phyloP scores from a whole-genome alignment of 2,888 invertebrate genomes.

The Argyresthia goedartella region DNA sequence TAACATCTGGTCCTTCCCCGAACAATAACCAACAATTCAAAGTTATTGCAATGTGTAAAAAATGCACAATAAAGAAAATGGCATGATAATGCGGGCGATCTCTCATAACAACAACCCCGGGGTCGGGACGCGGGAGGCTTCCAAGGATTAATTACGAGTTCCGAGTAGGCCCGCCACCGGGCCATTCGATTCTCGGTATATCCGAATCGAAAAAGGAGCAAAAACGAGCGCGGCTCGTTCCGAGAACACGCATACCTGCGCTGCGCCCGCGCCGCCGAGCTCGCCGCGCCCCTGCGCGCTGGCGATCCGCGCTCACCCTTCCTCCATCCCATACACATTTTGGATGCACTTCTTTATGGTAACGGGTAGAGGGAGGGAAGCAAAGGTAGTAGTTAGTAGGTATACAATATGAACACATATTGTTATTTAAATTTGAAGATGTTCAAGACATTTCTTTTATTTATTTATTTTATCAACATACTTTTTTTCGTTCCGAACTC shows the following conservation, averaged over 20 bases:
- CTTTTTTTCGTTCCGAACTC: no score
- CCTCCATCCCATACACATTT: not conserved
- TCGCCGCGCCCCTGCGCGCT: not conserved
- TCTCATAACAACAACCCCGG: conserved; percentile 65
- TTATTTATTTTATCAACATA: no score
- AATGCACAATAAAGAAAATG: conserved; percentile 44
- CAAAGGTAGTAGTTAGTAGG: no score
- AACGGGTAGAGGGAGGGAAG: no score
- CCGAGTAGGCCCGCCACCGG: conserved; percentile 67
- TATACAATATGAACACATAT: no score
- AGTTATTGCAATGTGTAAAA: conserved; percentile 31
- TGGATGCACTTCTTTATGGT: no score
- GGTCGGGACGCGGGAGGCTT: conserved; percentile 62
- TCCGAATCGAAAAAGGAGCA: conserved; percentile 68
- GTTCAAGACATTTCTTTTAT: no score
- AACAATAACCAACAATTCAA: conserved; percentile 43
- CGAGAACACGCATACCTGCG: conserved; percentile 64
- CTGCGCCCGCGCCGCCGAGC: conserved; percentile 26
- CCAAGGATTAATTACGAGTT: conserved; percentile 70
- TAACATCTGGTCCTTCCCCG: conserved; percentile 28
- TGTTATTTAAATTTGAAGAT: no score
- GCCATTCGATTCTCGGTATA: conserved; percentile 63
- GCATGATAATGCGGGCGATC: conserved; percentile 53
- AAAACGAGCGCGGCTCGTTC: conserved; percentile 59
- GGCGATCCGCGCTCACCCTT: not conserved